Evolutionary conservation across 2,888 invertebrate species (phyloP), one percentile per base, ranked within the genome.

Genomic region (Physocephala rufipes): DNA sequence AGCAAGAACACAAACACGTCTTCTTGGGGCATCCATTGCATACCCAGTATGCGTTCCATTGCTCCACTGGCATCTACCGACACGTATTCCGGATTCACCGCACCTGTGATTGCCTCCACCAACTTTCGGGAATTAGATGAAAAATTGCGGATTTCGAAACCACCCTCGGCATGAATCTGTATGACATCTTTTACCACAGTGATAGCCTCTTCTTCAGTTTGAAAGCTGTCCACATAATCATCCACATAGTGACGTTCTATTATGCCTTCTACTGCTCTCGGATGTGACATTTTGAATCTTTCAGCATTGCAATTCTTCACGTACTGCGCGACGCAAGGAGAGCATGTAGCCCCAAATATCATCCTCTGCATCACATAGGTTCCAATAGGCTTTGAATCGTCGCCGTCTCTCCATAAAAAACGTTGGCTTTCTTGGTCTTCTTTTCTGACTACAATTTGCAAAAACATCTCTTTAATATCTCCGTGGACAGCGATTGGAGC

Each of bases 231-330:
- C n/a, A n/a, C n/a, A n/a, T n/a, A n/a, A n/a, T n/a, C n/a, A n/a
- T n/a, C n/a, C n/a, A n/a, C n/a, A n/a, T n/a, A n/a, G n/a, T n/a
- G n/a, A n/a, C n/a, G n/a, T 15, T 75, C 71, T 28, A 71, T 45
- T 21, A 75, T 76, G 9, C 73, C 73, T 28, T 58, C 58, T 1
- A 61, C 49, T 47, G 74, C 75, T 15, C 67, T n/a, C 7, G 71
- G 62, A 66, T 65, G 61, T 24, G 24, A 21, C 30, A 65, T 49
- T 16, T 67, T 65, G 67, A 71, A 72, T 3, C 26, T 12, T 26
- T 59, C 51, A n/a, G 72, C 74, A 43, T 82, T 81, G 7, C n/a
- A 21, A 62, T 80, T 77, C 71, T 79, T 79, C 0, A 80, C 73
- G 65, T 73, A 79, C 47, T 78, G 71, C 16, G 51, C 75, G 2